Conservation (phyloP, 2,888 invertebrate genomes). For the Poecilus cupreus region DNA sequence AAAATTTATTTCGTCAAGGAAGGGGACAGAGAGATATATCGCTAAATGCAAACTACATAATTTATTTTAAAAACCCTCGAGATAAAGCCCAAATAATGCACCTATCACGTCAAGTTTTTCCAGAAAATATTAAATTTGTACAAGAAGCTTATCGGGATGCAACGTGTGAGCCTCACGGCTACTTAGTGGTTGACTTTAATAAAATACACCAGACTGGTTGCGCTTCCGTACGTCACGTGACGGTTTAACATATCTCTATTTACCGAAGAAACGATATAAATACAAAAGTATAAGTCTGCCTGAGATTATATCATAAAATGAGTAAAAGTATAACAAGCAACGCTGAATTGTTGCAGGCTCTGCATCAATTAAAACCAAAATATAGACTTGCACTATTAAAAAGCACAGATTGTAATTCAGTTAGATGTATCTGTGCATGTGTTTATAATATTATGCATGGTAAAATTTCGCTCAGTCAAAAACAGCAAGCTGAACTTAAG, state of each 20-base stretch:
- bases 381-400: constrained; percentile 46
- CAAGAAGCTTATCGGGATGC: constrained; percentile 61
- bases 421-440: no score
- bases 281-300: neutral
- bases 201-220: no score
- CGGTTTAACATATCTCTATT: constrained; percentile 53
- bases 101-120: constrained; percentile 61
- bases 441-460: no score
- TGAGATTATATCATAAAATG: constrained; percentile 25
- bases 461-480: constrained; percentile 36
- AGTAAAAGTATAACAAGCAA: constrained; percentile 15
- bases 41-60: constrained; percentile 63
- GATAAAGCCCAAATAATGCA: constrained; percentile 61
- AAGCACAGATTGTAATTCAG: neutral
- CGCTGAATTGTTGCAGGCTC: constrained; percentile 43
- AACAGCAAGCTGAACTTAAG: constrained; percentile 6
- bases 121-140: constrained; percentile 61
- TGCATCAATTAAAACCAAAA: constrained; percentile 33
- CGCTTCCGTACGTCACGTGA: constrained; percentile 41
- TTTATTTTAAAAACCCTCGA: constrained; percentile 63
- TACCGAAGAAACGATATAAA: no score
- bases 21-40: constrained; percentile 60
- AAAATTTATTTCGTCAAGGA: constrained; percentile 63
- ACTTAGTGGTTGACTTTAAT: constrained; percentile 61
- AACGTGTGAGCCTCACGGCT: constrained; percentile 60